Evolutionary conservation across 2,113 vertebrate genomes (phyloP).

Genomic region (Atherinomorus stipes): DNA sequence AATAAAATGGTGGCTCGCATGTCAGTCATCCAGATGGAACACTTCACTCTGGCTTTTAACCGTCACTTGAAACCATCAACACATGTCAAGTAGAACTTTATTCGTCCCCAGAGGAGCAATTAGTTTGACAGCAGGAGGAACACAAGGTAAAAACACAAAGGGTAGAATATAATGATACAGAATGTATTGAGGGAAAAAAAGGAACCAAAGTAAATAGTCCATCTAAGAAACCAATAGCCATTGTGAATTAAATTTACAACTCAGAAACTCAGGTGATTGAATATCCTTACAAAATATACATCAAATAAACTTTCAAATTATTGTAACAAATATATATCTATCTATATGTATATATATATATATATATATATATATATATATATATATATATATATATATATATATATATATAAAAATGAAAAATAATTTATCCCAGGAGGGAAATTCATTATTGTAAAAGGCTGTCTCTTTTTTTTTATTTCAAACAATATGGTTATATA

Average conservation of each 20-base stretch:
- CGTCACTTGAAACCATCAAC: conserved; percentile 58
- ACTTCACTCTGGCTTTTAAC: conserved; percentile 52
- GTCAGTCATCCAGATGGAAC: conserved; percentile 61
- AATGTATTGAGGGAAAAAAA: not conserved
- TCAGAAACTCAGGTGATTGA: not conserved
- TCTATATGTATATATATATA: too few relatives aligned
- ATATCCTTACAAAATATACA: not conserved
- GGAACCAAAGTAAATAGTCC: not conserved
- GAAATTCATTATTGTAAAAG: too few relatives aligned
- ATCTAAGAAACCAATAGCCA: conserved; percentile 4
- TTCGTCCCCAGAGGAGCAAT: not conserved
- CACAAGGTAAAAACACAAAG: not conserved
- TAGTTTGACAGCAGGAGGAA: not conserved
- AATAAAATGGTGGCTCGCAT: conserved; percentile 41
- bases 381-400: too few relatives aligned
- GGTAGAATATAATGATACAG: not conserved
- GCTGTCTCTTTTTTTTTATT: too few relatives aligned
- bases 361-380: too few relatives aligned
- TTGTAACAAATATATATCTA: too few relatives aligned
- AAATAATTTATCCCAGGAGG: too few relatives aligned
- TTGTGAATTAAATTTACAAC: too few relatives aligned
- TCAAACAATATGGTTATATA: too few relatives aligned
- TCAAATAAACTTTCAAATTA: not conserved
- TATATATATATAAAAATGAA: too few relatives aligned
- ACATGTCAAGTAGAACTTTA: conserved; percentile 19